Evolutionary conservation across 2,113 vertebrate species (phyloP).

Genomic region (Pseudopodoces humilis): DNA sequence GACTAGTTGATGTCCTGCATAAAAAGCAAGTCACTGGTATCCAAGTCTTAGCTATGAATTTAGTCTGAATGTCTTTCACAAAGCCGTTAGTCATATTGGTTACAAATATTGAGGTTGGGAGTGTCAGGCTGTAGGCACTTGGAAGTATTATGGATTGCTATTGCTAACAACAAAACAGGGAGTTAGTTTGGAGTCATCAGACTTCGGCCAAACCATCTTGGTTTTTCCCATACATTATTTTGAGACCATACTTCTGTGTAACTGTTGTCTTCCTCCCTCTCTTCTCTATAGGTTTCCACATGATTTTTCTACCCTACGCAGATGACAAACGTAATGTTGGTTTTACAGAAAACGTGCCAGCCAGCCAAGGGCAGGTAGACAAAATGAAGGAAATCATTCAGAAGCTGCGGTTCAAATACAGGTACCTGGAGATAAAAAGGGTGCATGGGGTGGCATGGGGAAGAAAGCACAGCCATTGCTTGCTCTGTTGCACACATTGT

Average conservation of each 20-base stretch:
- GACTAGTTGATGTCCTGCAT: neutral
- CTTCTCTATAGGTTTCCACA: slow-evolving; percentile 83
- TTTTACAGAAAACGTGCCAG: slow-evolving; percentile 73
- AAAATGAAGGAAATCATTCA: slow-evolving; percentile 94
- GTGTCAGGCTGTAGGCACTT: neutral
- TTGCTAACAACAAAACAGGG: neutral
- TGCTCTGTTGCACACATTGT: neutral
- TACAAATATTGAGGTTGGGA: neutral
- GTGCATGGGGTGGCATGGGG: neutral
- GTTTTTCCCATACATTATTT: neutral
- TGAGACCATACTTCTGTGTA: neutral
- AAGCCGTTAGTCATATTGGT: neutral
- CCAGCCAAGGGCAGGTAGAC: slow-evolving; percentile 83
- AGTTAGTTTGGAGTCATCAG: neutral
- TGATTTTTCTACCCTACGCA: slow-evolving; percentile 87
- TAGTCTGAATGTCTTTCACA: neutral
- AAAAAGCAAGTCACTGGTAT: neutral
- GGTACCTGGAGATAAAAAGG: slow-evolving; percentile 62
- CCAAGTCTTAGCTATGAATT: neutral
- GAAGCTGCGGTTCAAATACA: slow-evolving; percentile 92
- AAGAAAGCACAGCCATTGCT: neutral
- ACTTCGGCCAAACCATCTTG: neutral
- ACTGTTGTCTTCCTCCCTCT: neutral
- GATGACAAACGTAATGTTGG: slow-evolving; percentile 88
- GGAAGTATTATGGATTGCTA: neutral